Percentiles rank a stretch among this genome's conserved stretches.
Evolutionary conservation across 2,113 vertebrate genomes (phyloP).

Genomic region (Morphnarchus princeps): DNA sequence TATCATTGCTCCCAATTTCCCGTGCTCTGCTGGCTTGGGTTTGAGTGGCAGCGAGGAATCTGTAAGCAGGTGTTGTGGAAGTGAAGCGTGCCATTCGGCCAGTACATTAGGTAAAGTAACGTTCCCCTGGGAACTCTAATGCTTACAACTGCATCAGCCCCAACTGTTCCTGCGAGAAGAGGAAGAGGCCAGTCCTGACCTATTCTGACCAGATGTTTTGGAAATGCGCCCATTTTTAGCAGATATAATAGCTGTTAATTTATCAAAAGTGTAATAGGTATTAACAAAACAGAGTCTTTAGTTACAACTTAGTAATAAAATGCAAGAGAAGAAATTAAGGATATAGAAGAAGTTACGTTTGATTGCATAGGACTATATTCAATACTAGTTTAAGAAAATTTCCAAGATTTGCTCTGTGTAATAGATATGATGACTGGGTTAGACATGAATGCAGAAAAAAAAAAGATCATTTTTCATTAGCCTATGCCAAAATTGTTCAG

Average conservation of each 20-base stretch:
- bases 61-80: slow-evolving; percentile 74
- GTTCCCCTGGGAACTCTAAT: slow-evolving; percentile 43
- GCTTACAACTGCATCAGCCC: slow-evolving; percentile 40
- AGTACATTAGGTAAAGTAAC: slow-evolving; percentile 54
- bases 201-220: slow-evolving; percentile 72
- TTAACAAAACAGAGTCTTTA: neutral
- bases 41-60: slow-evolving; percentile 69
- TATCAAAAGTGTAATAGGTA: slow-evolving; percentile 45
- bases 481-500: neutral
- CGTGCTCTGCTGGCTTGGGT: slow-evolving; percentile 54
- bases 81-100: slow-evolving; percentile 63
- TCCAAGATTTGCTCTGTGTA: neutral
- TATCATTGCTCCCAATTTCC: slow-evolving; percentile 30
- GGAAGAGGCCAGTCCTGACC: slow-evolving; percentile 56
- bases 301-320: neutral
- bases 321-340: neutral
- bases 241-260: slow-evolving; percentile 43
- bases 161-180: slow-evolving; percentile 56
- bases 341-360: neutral
- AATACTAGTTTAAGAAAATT: neutral
- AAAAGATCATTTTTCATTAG: neutral
- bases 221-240: slow-evolving; percentile 30
- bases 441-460: neutral
- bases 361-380: neutral
- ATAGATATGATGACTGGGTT: neutral